phyloP scores from a whole-genome alignment of 2,113 vertebrate species.

The Pomatostomus ruficeps region DNA sequence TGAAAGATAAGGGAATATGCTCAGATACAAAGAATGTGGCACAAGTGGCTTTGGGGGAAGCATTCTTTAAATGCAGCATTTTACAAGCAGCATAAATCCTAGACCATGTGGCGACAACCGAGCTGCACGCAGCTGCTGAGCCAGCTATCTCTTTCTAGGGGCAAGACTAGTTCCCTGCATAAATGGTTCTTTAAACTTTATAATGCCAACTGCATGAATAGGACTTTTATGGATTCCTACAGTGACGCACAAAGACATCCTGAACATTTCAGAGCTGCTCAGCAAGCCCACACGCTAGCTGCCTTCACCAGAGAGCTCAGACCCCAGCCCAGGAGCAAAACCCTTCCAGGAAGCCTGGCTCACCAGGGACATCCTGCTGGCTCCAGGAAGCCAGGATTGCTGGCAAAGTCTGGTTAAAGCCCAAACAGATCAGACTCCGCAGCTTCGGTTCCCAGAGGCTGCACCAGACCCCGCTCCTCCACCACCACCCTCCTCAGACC shows the following conservation, averaged over 20 bases:
- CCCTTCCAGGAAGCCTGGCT: neutral
- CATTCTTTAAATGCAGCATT: neutral
- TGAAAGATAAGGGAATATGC: neutral
- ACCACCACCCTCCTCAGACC: neutral
- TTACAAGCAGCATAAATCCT: constrained; percentile 15
- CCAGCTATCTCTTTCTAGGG: neutral
- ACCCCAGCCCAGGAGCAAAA: neutral
- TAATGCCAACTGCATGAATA: constrained; percentile 5
- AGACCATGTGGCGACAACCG: neutral
- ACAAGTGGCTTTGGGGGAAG: neutral
- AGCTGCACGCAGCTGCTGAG: neutral
- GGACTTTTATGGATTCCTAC: neutral
- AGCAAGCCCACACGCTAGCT: neutral
- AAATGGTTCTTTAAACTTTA: constrained; percentile 2
- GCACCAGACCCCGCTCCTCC: neutral
- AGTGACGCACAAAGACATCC: constrained; percentile 6
- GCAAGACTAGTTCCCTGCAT: neutral
- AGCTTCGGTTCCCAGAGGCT: neutral
- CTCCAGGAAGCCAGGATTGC: neutral
- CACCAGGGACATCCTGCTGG: neutral
- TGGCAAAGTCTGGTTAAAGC: neutral
- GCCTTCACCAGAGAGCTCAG: neutral
- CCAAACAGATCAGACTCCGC: neutral
- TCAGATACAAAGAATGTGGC: neutral
- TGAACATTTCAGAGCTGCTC: neutral